Evolutionary conservation across 2,888 invertebrate genomes (phyloP), one percentile per base, ranked within the genome.

Genomic region (Cyclophora punctaria): DNA sequence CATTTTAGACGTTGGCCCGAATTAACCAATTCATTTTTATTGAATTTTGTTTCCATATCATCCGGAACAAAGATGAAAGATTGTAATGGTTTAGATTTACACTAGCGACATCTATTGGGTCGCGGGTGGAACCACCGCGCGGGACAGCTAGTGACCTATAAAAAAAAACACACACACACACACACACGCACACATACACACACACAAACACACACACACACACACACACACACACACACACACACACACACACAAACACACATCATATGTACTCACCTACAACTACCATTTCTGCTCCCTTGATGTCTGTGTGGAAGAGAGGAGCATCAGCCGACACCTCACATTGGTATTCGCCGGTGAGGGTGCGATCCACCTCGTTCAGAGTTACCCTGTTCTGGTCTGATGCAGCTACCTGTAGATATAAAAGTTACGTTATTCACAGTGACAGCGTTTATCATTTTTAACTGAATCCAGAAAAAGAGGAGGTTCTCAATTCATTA

Each of bases 241-340:
- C 20, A 20, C n/a, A n/a, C n/a, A n/a, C n/a, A n/a, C n/a, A 42
- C 20, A 20, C 20, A 20, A 1, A 20, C 20, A 20, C 20, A 20
- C 20, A 20, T 20, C 20, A 20, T 7, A 42, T 7, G 4, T n/a
- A 73, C 87, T 75, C 53, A 89, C 89, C 91, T 60, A 90, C 93
- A 46, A 94, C 92, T 48, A 92, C 91, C 91, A 93, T 92, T 56
- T 88, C 89, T 35, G 92, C 90, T 3, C 90, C 82, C 68, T 90
- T 89, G 65, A 92, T 91, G 60, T 90, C 90, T 0, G 93, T 93
- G 73, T 93, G 93, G 65, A 93, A 94, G 44, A 90, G 77, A 0
- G 93, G 93, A 0, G 91, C 91, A 59, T 93, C 94, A 1, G 93
- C 93, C 0, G 93, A 92, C 40, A 94, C 93, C 66, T 94, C 93